Base-by-base conservation (phyloP, 2,888 invertebrate genomes). In the Cryptocheilus praepositus region DNA sequence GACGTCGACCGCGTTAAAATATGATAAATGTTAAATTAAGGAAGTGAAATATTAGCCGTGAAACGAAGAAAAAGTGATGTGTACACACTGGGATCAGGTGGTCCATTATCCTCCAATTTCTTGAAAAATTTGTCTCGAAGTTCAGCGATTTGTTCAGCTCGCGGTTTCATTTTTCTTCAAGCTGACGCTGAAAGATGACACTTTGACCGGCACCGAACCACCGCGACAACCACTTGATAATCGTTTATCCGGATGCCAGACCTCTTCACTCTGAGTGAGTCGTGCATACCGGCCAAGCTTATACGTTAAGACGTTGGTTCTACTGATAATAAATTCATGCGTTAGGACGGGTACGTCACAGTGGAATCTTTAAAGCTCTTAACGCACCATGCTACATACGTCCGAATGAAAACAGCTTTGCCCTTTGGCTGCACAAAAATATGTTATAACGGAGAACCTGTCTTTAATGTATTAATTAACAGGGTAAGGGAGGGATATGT, bases 51-150 rank as follows among this genome's bases (percentile, higher is more conserved):
- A 36, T 11, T 36, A 36, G n/a, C n/a, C 36, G 13, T 21, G 1
- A 36, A 22, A 45, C 46, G 60, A 15, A 58, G 5, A 13, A 64
- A 56, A 58, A 28, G 22, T 58, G 22, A 7, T 3, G n/a, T 69
- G 58, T 70, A 79, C 74, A 71, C 67, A 88, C 86, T 80, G 2
- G 83, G 73, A 63, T 85, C 85, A 5, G 86, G 76, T 59, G 84
- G 76, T 44, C 82, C 83, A 49, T 86, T 86, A 15, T 88, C 85
- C 4, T 83, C 80, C 8, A 88, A 65, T 72, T 85, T 86, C 64
- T 83, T 85, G 59, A 86, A 80, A 69, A 89, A 89, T 65, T 79
- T 85, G 3, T 86, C 85, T 21, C 88, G 84, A 8, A 88, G 79
- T 53, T 88, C 88, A 11, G 70, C 58, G 58, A 88, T 83, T 61